Evolutionary conservation across 2,888 invertebrate genomes (phyloP).

Genomic region (Calliopum simillimum): DNA sequence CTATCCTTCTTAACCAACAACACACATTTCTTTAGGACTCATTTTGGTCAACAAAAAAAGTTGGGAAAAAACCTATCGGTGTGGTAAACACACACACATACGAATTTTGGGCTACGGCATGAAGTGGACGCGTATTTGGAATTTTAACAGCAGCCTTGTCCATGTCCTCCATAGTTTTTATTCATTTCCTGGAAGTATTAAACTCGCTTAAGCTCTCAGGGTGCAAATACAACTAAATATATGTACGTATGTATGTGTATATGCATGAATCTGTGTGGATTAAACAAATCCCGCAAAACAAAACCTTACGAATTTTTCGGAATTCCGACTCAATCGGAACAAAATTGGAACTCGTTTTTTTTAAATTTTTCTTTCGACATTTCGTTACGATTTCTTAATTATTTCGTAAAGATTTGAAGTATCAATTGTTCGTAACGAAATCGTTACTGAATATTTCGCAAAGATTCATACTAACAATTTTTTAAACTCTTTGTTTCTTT

Average conservation of each 20-base stretch:
- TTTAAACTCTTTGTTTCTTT: too few relatives aligned
- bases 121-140: constrained; percentile 25
- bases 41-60: not conserved
- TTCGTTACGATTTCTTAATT: too few relatives aligned
- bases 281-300: too few relatives aligned
- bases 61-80: not conserved
- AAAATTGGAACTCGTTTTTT: too few relatives aligned
- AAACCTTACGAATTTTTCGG: too few relatives aligned
- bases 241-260: not conserved
- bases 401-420: too few relatives aligned
- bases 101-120: not conserved
- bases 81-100: not conserved
- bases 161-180: constrained; percentile 32
- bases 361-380: too few relatives aligned
- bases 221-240: not conserved
- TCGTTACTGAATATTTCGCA: too few relatives aligned
- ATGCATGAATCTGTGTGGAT: not conserved
- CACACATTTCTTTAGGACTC: constrained; percentile 25
- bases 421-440: too few relatives aligned
- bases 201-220: constrained; percentile 27
- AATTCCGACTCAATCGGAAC: too few relatives aligned
- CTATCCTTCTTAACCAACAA: constrained; percentile 8
- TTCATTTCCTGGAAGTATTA: constrained; percentile 40
- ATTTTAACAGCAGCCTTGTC: constrained; percentile 22
- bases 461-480: too few relatives aligned